Evolutionary conservation across 2,113 vertebrate species (phyloP).

Genomic region (Cisticola juncidis): DNA sequence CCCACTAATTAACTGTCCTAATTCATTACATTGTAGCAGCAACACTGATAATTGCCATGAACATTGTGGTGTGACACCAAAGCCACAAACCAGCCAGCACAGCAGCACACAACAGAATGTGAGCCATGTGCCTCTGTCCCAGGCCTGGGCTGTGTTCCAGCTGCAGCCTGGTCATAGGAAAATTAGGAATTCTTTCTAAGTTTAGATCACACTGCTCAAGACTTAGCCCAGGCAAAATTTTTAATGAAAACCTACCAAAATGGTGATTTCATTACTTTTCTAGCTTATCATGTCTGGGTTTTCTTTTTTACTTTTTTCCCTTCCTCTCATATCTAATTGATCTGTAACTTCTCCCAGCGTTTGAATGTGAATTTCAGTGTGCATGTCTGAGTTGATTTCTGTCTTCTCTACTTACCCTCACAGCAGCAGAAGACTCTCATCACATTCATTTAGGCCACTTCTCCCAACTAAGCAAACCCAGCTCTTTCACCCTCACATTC

Average conservation of each 20-base stretch:
- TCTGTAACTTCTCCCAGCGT: background rate
- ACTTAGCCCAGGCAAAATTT: background rate
- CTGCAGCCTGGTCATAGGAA: background rate
- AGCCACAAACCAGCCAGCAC: background rate
- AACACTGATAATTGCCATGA: background rate
- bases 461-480: background rate
- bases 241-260: background rate
- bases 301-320: background rate
- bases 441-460: background rate
- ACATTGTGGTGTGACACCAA: fast-evolving
- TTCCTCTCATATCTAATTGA: background rate
- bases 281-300: fast-evolving
- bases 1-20: background rate
- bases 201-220: background rate
- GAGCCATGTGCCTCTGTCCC: background rate
- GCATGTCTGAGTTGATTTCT: background rate
- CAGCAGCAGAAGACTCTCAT: background rate
- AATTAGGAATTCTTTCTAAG: background rate
- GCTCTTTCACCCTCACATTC: fast-evolving
- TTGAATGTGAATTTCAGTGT: background rate
- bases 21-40: background rate
- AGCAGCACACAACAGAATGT: background rate
- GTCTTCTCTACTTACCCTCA: background rate
- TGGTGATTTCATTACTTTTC: fast-evolving
- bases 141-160: background rate